Evolutionary conservation across 1,140 invertebrate species (phyloP), one percentile per base, ranked within the genome.

Genomic region (Aphelenchoides besseyi): DNA sequence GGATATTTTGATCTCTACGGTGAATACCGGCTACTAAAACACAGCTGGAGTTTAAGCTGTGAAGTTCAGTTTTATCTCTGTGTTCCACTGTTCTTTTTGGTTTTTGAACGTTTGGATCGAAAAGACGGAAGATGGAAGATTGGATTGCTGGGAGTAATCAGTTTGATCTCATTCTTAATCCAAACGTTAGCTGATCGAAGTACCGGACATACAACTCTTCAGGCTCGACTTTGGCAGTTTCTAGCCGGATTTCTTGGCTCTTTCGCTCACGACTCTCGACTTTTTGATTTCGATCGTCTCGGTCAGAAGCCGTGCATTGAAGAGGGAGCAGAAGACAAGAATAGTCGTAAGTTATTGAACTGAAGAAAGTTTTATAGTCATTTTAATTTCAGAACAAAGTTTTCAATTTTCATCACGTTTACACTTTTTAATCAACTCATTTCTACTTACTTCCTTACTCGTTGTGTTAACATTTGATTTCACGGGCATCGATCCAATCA

Each of bases 211-310:
- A 59, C 23, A 23, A 5, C 5, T 8, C 5, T 59, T 5, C 55
- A 59, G 23, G 16, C 5, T 33, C 5, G 55, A 12, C 55, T 59
- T 5, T 59, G 55, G 55, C 55, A 59, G 55, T 59, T 59, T 23
- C 5, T 59, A 12, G 5, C 18, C 32, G 55, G 55, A 5, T 59
- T 59, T 33, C 5, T 59, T 33, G 55, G 5, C 5, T 59, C 5
- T 33, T 59, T 8, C 18, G 26, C 18, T 33, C 26, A 59, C 23
- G 26, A 8, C 32, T 12, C 5, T 23, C 5, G 5, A 29, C 55
- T 59, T 28, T 59, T 59, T 23, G 18, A 59, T 8, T 33, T 59
- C 55, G 12, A 59, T 28, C 18, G 5, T 5, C 5, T 23, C 5
- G 18, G 5, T 33, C 55, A 59, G 23, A 5, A 59, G 18, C 55